A percentile compares a stretch with the other conserved stretches of the same genome.
Conservation (phyloP, 2,113 vertebrate species). For the Fregata magnificens region DNA sequence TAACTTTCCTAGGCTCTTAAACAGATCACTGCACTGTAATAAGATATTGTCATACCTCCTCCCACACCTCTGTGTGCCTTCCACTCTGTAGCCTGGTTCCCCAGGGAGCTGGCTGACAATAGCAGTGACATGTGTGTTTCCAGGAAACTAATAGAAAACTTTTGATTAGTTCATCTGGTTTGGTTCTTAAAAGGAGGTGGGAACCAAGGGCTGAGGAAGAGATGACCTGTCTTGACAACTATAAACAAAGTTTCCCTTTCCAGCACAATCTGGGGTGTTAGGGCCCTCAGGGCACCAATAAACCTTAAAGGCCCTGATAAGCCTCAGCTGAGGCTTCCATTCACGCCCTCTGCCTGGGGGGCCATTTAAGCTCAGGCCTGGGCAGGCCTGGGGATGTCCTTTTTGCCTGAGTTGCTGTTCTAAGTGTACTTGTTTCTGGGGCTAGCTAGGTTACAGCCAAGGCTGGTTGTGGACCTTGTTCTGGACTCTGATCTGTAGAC, state of each 20-base stretch:
- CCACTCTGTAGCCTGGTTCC: neutral
- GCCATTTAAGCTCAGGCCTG: neutral
- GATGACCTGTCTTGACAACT: neutral
- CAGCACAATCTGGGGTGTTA: neutral
- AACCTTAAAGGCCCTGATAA: too few relatives aligned
- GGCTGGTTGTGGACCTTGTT: neutral
- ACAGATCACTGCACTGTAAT: neutral
- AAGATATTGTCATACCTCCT: neutral
- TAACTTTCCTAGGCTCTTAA: neutral
- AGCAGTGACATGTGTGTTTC: neutral
- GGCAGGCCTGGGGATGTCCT: too few relatives aligned
- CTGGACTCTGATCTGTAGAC: neutral
- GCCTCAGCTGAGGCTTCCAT: neutral
- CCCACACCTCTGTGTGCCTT: neutral
- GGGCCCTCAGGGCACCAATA: neutral
- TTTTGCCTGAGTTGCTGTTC: neutral
- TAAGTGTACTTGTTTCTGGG: neutral
- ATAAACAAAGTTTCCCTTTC: neutral
- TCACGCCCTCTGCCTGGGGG: too few relatives aligned
- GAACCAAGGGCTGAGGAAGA: neutral
- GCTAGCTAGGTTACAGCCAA: fast-evolving
- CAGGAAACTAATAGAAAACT: neutral
- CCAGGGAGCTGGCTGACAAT: neutral
- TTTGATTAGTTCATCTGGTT: neutral
- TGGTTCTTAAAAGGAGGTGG: neutral